Evolutionary conservation across 1,140 invertebrate species (phyloP).

Genomic region (Schlechtendalia chinensis): DNA sequence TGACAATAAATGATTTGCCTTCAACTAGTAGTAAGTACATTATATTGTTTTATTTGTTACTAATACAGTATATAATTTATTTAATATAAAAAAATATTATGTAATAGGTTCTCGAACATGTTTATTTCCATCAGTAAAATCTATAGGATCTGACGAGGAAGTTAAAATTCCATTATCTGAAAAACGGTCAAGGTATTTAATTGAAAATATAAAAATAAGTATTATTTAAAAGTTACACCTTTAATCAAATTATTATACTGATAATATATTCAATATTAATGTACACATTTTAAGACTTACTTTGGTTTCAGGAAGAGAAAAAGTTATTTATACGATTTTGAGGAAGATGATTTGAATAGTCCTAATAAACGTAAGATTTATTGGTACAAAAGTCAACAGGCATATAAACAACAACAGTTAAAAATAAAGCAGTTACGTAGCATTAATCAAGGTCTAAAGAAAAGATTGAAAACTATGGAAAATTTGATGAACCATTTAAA

Average conservation of each 20-base stretch:
- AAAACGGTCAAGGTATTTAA: too few relatives aligned
- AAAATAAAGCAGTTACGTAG: neutral
- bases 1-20: neutral
- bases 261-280: too few relatives aligned
- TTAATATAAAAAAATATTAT: neutral
- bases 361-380: neutral
- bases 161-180: neutral
- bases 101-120: neutral
- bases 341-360: too few relatives aligned
- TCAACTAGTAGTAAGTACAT: neutral
- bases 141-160: neutral
- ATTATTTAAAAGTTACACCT: too few relatives aligned
- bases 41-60: neutral
- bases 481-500: neutral
- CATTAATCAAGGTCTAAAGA: neutral
- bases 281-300: too few relatives aligned
- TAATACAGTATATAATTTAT: neutral
- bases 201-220: too few relatives aligned
- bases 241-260: too few relatives aligned
- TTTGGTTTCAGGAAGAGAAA: neutral
- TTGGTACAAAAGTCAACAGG: neutral
- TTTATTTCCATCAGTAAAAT: neutral
- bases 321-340: neutral
- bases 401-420: neutral
- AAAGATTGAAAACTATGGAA: neutral